phyloP scores from a whole-genome alignment of 2,888 invertebrate species.

The Eilema depressum region DNA sequence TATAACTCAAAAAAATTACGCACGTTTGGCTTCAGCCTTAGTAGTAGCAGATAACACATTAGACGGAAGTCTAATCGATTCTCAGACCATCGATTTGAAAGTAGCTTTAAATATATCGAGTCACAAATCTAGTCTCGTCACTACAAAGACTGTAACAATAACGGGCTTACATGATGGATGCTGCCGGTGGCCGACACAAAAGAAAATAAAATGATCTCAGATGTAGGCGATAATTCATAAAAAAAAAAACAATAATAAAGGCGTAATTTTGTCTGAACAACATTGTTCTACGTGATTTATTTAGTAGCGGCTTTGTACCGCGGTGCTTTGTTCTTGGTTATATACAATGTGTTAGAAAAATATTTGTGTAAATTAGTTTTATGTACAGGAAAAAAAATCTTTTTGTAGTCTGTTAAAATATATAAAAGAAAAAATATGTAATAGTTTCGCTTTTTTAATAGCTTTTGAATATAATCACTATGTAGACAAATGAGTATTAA shows the following conservation, averaged over 20 bases:
- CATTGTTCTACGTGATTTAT: constrained; percentile 71
- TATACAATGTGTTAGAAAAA: constrained; percentile 41
- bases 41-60: constrained; percentile 1
- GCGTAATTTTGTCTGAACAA: constrained; percentile 69
- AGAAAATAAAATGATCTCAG: constrained; percentile 72
- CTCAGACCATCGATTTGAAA: constrained; percentile 28
- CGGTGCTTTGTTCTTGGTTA: constrained; percentile 50
- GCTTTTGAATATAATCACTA: not conserved
- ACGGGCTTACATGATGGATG: constrained; percentile 75
- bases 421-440: constrained; percentile 12
- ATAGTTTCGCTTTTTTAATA: not conserved
- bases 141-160: constrained; percentile 73
- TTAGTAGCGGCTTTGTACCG: constrained; percentile 56
- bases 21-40: not conserved
- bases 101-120: constrained; percentile 28
- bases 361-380: constrained; percentile 35
- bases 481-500: not conserved
- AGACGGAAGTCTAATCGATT: constrained; percentile 15
- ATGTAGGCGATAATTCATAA: constrained; percentile 81
- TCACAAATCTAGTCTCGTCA: constrained; percentile 51
- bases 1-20: too few relatives aligned
- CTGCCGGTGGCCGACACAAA: constrained; percentile 72
- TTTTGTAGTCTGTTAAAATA: constrained; percentile 23
- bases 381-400: constrained; percentile 16
- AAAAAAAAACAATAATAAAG: constrained; percentile 75